These are phyloP conservation scores for Leucania comma DNA, from an alignment of 2,888 invertebrate species.

Conservation along the genomic window DNA sequence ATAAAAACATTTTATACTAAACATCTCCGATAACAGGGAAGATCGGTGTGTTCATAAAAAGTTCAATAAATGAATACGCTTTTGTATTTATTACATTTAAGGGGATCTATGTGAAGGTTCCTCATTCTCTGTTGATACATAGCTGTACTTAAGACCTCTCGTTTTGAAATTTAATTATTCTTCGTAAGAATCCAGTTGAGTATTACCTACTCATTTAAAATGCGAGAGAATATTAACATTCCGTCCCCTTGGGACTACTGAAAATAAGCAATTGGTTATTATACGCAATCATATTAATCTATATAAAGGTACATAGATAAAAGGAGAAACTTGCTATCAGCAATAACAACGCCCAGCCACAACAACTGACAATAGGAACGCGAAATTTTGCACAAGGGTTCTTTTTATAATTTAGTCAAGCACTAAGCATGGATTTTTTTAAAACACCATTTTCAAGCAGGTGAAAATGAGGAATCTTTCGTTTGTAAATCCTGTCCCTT, in stretches of 20 bases:
- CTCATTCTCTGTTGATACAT: constrained; percentile 12
- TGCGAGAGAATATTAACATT: neutral
- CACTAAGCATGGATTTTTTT: too few species aligned
- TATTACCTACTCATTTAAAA: neutral
- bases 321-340: too few species aligned
- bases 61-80: constrained; percentile 21
- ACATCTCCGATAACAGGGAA: constrained; percentile 5
- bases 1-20: constrained; percentile 3
- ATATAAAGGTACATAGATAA: neutral
- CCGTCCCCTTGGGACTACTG: neutral
- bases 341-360: too few species aligned
- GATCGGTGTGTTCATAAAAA: constrained; percentile 20
- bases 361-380: too few species aligned
- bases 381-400: too few species aligned
- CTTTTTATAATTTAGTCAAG: too few species aligned
- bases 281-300: neutral
- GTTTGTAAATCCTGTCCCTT: too few species aligned
- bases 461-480: too few species aligned
- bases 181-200: neutral
- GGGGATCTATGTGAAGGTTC: neutral
- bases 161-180: constrained; percentile 15
- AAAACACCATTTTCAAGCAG: too few species aligned
- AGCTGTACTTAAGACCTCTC: constrained; percentile 10
- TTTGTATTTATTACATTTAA: constrained; percentile 32
- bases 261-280: neutral